phyloP scores from a whole-genome alignment of 2,888 invertebrate genomes.

The Chesias legatella region DNA sequence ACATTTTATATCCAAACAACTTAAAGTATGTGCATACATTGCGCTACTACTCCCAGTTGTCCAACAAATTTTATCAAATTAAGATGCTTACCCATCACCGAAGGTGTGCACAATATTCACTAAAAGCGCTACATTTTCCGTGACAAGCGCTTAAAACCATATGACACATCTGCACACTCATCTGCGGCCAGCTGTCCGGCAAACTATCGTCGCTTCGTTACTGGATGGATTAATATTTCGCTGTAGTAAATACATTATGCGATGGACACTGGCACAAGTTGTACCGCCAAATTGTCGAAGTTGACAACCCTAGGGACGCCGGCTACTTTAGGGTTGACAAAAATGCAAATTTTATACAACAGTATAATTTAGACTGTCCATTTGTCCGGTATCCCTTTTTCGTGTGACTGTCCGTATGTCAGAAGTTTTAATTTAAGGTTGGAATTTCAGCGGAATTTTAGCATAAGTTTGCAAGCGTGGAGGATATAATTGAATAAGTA shows the following conservation, averaged over 20 bases:
- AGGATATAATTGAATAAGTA: constrained; percentile 24
- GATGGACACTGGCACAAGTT: constrained; percentile 65
- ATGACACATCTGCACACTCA: constrained; percentile 13
- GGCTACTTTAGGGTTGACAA: constrained; percentile 22
- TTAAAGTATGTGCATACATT: no score
- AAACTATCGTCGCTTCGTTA: constrained; percentile 70
- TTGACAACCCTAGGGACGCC: constrained; percentile 63
- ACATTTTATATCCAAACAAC: no score
- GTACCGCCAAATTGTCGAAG: constrained; percentile 69
- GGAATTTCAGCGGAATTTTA: constrained; percentile 20
- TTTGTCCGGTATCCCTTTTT: no score
- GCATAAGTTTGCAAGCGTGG: constrained; percentile 21
- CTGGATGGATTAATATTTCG: constrained; percentile 74
- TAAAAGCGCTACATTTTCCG: no score
- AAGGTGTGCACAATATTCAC: no score
- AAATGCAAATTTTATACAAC: constrained; percentile 19
- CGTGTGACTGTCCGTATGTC: constrained; percentile 17
- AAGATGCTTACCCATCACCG: no score
- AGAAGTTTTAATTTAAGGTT: constrained; percentile 22
- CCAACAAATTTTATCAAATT: no score
- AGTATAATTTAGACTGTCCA: constrained; percentile 8
- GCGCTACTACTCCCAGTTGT: no score
- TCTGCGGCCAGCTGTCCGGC: constrained; percentile 18
- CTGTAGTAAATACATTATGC: constrained; percentile 74
- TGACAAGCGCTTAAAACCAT: no score